Evolutionary conservation across 1,140 invertebrate species (phyloP).

Genomic region (Listronotus oregonensis): DNA sequence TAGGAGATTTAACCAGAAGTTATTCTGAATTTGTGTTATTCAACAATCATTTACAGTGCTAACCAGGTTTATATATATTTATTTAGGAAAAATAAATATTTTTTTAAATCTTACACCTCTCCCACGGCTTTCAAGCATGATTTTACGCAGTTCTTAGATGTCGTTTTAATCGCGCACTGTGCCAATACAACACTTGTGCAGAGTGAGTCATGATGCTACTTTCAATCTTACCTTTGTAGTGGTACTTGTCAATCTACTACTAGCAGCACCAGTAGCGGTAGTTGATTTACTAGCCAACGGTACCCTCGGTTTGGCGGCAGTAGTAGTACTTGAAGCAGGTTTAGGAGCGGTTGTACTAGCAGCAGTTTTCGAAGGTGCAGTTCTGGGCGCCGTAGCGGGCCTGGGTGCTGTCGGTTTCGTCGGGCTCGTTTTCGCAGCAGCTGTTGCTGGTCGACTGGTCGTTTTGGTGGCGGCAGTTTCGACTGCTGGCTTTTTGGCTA

Average conservation of each 20-base stretch:
- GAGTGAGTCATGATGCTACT: not conserved
- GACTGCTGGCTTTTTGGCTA: conserved; percentile 24
- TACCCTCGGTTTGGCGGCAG: conserved; percentile 6
- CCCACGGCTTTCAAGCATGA: too few relatives aligned
- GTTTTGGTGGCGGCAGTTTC: conserved; percentile 34
- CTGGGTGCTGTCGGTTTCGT: conserved; percentile 32
- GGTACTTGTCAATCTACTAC: not conserved
- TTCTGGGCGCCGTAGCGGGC: conserved; percentile 18
- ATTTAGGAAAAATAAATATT: too few relatives aligned
- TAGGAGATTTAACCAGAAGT: too few relatives aligned
- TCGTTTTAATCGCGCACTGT: too few relatives aligned
- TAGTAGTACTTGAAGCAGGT: conserved; percentile 13
- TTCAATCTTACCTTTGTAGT: conserved; percentile 8
- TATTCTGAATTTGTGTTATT: too few relatives aligned
- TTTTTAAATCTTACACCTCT: too few relatives aligned
- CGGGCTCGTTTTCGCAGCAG: conserved; percentile 27
- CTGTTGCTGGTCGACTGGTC: conserved; percentile 18
- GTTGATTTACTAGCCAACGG: conserved; percentile 2
- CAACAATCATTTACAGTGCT: too few relatives aligned
- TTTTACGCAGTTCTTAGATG: too few relatives aligned
- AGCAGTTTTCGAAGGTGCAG: conserved; percentile 5
- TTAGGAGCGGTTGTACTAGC: conserved; percentile 15
- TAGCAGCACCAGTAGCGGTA: not conserved
- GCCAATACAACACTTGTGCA: not conserved
- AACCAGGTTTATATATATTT: too few relatives aligned